A percentile compares a stretch with the other conserved stretches of the same genome.
These are phyloP conservation scores for Tipula vernalis DNA, from an alignment of 2,888 invertebrate genomes.

Conservation along the genomic window DNA sequence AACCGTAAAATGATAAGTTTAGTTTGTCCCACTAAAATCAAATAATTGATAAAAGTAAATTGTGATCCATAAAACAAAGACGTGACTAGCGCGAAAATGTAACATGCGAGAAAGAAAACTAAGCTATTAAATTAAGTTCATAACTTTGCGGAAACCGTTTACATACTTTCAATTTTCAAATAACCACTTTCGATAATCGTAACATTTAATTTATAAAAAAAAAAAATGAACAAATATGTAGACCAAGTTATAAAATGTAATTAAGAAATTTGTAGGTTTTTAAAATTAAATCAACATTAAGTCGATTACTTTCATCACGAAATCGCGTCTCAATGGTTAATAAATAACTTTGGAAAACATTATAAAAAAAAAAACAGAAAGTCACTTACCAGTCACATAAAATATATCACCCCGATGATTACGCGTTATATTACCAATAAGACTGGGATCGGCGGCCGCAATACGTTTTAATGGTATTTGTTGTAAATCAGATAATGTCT, in stretches of 20 bases:
- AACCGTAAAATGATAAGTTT: no score
- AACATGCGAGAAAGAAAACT: no score
- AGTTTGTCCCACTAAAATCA: no score
- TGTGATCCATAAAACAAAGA: no score
- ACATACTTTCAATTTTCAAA: neutral
- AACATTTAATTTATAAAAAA: neutral
- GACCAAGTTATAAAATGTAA: neutral
- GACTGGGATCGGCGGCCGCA: conserved; percentile 18
- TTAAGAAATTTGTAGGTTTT: no score
- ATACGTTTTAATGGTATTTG: neutral
- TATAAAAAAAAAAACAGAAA: neutral
- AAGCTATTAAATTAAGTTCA: no score
- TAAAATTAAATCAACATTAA: no score
- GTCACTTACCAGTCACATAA: conserved; percentile 30
- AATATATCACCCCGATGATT: conserved; percentile 36
- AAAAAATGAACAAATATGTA: neutral
- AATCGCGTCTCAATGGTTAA: neutral
- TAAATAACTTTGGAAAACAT: neutral
- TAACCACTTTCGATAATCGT: neutral
- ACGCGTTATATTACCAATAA: conserved; percentile 33
- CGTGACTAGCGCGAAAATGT: no score
- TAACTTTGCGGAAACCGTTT: no score
- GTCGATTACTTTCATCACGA: neutral
- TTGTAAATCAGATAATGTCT: neutral
- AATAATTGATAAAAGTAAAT: no score